phyloP scores from a whole-genome alignment of 1,140 invertebrate species.

The Aphelenchoides avenae region DNA sequence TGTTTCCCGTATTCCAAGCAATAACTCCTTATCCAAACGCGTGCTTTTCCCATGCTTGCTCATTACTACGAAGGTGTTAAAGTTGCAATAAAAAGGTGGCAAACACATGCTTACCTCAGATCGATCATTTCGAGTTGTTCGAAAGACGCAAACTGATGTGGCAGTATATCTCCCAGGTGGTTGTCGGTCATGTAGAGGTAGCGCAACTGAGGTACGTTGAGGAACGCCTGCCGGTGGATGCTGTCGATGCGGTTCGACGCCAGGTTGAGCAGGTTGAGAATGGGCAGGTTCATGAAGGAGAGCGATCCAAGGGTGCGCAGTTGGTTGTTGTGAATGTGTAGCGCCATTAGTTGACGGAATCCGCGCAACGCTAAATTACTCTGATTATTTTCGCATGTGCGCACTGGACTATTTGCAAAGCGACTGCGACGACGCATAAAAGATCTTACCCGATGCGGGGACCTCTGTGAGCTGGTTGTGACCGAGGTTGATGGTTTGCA shows the following conservation, averaged over 20 bases:
- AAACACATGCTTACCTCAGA: too few relatives aligned
- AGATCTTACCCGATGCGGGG: constrained; percentile 50
- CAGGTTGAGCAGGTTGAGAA: constrained; percentile 52
- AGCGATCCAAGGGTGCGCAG: constrained; percentile 41
- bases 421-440: not conserved
- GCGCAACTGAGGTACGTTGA: constrained; percentile 56
- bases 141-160: constrained; percentile 48
- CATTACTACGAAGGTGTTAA: too few relatives aligned
- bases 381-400: not conserved
- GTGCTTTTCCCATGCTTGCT: too few relatives aligned
- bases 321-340: constrained; percentile 54
- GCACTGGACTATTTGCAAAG: not conserved
- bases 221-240: constrained; percentile 55
- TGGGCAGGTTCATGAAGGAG: constrained; percentile 57
- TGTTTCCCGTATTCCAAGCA: too few relatives aligned
- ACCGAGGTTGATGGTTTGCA: constrained; percentile 58
- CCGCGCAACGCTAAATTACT: constrained; percentile 53
- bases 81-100: too few relatives aligned
- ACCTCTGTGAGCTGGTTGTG: constrained; percentile 49
- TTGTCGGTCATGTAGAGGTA: constrained; percentile 56
- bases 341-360: constrained; percentile 52
- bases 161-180: constrained; percentile 33
- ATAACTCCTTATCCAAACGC: too few relatives aligned
- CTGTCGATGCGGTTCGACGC: constrained; percentile 48
- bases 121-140: constrained; percentile 58